These are phyloP conservation scores for Patagioenas fasciata DNA, from an alignment of 2,113 vertebrate genomes.

Conservation along the genomic window DNA sequence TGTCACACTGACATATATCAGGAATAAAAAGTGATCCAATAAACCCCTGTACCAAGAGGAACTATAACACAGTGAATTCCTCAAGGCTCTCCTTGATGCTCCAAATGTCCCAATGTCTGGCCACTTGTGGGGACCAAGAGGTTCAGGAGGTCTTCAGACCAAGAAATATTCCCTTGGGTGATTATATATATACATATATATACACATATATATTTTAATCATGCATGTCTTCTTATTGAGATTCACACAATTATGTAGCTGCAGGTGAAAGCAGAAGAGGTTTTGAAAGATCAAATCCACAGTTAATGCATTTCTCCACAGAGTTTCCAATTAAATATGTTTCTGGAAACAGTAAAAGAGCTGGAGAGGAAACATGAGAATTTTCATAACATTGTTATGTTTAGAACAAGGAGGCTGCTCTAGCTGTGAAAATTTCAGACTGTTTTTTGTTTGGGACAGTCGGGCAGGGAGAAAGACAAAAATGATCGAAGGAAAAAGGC, in stretches of 20 bases:
- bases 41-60: background rate
- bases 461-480: conserved; percentile 3
- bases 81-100: background rate
- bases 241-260: background rate
- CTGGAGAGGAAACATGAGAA: background rate
- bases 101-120: background rate
- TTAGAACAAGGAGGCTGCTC: background rate
- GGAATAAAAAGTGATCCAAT: background rate
- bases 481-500: background rate
- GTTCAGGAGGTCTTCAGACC: background rate
- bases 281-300: background rate
- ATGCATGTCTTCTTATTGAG: background rate
- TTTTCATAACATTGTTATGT: background rate
- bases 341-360: background rate
- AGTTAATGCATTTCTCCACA: background rate
- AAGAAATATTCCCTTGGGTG: background rate
- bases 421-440: conserved; percentile 13
- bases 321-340: background rate
- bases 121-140: background rate
- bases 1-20: accelerated
- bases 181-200: background rate
- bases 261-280: background rate
- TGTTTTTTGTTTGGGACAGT: background rate
- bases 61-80: background rate
- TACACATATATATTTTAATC: too few species aligned